phyloP scores from a whole-genome alignment of 2,888 invertebrate species.

The Melieria picta region DNA sequence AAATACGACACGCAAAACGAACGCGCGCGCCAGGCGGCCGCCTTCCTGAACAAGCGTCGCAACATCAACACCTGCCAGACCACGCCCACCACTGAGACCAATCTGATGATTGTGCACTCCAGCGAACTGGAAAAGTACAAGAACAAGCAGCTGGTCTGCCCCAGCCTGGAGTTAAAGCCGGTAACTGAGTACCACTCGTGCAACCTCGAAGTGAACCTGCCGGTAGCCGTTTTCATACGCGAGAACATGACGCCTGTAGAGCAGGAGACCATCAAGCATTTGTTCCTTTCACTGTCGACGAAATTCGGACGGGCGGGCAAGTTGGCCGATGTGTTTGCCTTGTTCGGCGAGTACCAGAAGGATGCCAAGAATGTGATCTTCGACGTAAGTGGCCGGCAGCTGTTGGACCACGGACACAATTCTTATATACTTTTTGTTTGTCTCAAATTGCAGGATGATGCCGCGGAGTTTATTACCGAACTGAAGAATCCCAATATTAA shows the following conservation, averaged over 20 bases:
- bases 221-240: conserved; percentile 57
- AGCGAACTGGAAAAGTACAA: conserved; percentile 56
- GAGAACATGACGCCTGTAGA: conserved; percentile 55
- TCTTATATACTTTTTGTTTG: not conserved
- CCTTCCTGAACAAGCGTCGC: conserved; percentile 59
- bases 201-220: conserved; percentile 61
- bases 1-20: conserved; percentile 55
- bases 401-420: not conserved
- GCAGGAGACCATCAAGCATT: conserved; percentile 62
- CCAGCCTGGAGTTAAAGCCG: conserved; percentile 57
- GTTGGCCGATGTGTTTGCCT: conserved; percentile 61
- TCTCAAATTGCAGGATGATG: conserved; percentile 55
- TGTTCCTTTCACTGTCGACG: conserved; percentile 58
- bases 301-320: conserved; percentile 59
- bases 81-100: conserved; percentile 50
- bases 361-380: conserved; percentile 60
- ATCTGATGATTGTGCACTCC: conserved; percentile 57
- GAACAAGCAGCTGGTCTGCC: conserved; percentile 61
- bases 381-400: conserved; percentile 52
- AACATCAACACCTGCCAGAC: conserved; percentile 54
- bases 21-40: conserved; percentile 59
- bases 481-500: conserved; percentile 53
- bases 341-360: conserved; percentile 60
- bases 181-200: conserved; percentile 59
- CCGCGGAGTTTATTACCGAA: conserved; percentile 54